A percentile compares a stretch with the other conserved stretches of the same genome.
Conservation (phyloP, 2,113 vertebrate genomes). For the Cygnus atratus region DNA sequence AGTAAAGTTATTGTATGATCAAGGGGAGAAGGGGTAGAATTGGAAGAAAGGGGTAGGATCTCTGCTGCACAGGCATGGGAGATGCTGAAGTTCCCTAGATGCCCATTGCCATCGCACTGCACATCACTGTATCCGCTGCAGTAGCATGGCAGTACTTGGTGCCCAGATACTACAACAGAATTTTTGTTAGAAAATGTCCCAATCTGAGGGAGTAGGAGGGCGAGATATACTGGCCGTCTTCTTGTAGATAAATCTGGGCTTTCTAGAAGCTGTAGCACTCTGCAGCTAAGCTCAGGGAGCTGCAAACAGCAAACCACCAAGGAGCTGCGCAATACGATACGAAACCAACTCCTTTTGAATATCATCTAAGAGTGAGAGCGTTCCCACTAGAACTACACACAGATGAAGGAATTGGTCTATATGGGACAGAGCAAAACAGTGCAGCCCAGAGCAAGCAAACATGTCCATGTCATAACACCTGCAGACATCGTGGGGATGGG, state of each 20-base stretch:
- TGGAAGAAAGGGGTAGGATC: not conserved
- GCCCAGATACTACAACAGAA: not conserved
- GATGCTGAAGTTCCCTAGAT: not conserved
- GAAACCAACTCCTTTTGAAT: not conserved
- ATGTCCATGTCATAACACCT: rapidly evolving
- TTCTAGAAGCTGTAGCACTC: constrained; percentile 3
- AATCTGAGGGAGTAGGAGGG: not conserved
- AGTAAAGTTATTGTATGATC: not conserved
- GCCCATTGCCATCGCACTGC: not conserved
- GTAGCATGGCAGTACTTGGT: not conserved
- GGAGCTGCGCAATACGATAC: not conserved
- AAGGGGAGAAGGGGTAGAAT: not conserved
- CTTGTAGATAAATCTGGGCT: not conserved
- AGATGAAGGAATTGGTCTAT: not conserved
- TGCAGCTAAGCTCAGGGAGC: not conserved
- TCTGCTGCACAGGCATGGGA: not conserved
- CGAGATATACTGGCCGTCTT: not conserved
- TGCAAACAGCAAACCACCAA: not conserved
- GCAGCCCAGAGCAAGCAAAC: not conserved
- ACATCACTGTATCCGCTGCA: not conserved
- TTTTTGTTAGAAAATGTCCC: not conserved
- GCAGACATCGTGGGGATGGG: rapidly evolving
- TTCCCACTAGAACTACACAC: not conserved
- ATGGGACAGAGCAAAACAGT: not conserved
- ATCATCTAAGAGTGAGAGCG: not conserved